Base-by-base conservation (phyloP, 64 coral and sea anemone species). In the Hydrozoanthus tunicans region DNA sequence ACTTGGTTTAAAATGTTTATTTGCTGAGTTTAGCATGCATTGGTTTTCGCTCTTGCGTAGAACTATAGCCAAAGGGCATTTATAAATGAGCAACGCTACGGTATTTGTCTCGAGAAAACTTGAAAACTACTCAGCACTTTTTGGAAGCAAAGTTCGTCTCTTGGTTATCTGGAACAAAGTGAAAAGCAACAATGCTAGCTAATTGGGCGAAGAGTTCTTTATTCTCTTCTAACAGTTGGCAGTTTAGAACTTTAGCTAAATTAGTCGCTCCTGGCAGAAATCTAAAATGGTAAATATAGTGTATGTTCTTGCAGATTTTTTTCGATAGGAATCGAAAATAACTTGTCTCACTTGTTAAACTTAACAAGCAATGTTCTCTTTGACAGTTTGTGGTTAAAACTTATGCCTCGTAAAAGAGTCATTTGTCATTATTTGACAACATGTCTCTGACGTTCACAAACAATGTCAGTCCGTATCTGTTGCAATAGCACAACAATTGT, bases 341-440 rank as follows among this genome's bases (percentile, higher is more conserved):
- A 6, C 15, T 0, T 8, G n/a, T 58, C 17, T 17, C 23, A 8
- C 53, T 79, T n/a, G 51, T n/a, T 56, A 79, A 79, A 79, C 53
- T 58, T 8, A 58, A 57, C 77, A 58, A 79, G 9, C 20, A 14
- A 56, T 57, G 55, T 58, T 23, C 56, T 55, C 4, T 79, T 79
- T 57, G 53, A 58, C 77, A 79, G 77, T 78, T 78, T 78, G 5
- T 58, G 6, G 71, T 10, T 74, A 43, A 74, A 79, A 56, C 58
- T n/a, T 56, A 58, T 17, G 3, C 15, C 53, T 58, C 53, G 14
- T 8, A 9, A 58, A 58, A 79, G 53, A n/a, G 53, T 54, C 6
- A 79, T 79, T 79, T 57, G n/a, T 58, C 77, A 79, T 58, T 56
- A 56, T 57, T 7, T 6, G 77, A 79, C 77, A 58, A 15, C 55